Evolutionary conservation across 2,113 vertebrate species (phyloP).

Genomic region (Sminthopsis crassicaudata): DNA sequence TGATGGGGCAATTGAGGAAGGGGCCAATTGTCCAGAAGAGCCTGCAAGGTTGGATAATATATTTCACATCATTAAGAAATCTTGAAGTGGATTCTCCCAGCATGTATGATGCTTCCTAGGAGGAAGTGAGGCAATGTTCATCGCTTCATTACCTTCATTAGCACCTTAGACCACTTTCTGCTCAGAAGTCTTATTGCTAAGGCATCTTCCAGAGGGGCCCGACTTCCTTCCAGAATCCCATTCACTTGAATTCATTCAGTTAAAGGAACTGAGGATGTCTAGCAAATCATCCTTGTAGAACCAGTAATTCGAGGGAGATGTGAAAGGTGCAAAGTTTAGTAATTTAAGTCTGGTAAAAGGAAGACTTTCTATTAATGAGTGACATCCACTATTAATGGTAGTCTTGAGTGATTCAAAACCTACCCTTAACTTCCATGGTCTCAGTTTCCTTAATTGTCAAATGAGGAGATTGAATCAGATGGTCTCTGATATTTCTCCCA

Average conservation of each 20-base stretch:
- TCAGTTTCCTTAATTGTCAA: neutral
- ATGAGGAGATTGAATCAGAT: neutral
- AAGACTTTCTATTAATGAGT: neutral
- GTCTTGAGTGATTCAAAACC: neutral
- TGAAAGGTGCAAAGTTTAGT: neutral
- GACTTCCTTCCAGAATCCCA: slow-evolving; percentile 18
- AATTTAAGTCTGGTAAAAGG: neutral
- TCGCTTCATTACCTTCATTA: neutral
- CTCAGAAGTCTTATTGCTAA: neutral
- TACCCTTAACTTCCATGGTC: neutral
- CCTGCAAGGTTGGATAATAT: neutral
- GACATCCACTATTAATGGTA: neutral
- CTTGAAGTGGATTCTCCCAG: neutral
- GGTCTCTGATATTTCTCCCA: neutral
- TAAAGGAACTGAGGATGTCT: neutral
- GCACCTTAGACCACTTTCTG: neutral
- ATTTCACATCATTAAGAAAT: neutral
- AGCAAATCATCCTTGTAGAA: neutral
- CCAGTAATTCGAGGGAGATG: neutral
- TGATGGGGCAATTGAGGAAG: neutral
- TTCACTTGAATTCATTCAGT: neutral
- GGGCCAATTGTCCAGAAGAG: neutral
- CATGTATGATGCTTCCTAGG: neutral
- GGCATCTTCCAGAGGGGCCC: neutral
- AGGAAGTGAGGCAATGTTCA: neutral